Evolutionary conservation across 2,888 invertebrate genomes (phyloP), one percentile per base, ranked within the genome.

Genomic region (Drosophila monieri): DNA sequence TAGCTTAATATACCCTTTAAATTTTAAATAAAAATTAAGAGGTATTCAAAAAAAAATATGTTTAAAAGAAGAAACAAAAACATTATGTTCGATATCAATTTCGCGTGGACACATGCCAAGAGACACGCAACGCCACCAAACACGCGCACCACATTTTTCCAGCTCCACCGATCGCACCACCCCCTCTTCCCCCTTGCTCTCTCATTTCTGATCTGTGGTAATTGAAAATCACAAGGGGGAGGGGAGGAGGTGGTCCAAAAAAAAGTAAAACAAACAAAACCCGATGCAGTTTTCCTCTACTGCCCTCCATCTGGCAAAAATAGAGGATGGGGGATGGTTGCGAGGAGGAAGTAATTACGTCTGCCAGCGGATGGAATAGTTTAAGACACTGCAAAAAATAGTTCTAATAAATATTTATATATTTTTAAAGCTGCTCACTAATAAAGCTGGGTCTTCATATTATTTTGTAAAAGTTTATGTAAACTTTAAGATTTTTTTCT

Each of bases 91-190:
- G 83, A 84, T 84, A 84, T 84, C 88, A 84, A 84, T 84, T 84
- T 87, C 84, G 88, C 77, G 88, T 84, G 88, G 84, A 84, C 84
- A 87, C 85, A 87, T 87, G 83, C 83, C 87, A 83, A 85, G 62
- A 74, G 85, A 84, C 84, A 84, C 88, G 83, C 88, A 87, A 84
- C 84, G 88, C 84, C 87, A 83, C 83, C 83, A 84, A 85, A 87
- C 83, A 87, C 79, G 85, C 83, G 81, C 75, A 80, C 75, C 72
- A 83, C 83, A 79, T 87, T 77, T 78, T 61, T 67, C 30, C 18
- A n/a, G 25, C 25, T 15, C 39, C 39, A 15, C 57, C 39, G 9
- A 8, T 4, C 21, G 44, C n/a, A 6, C n/a, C 49, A 23, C 15
- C 51, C 35, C 49, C 27, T 27, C 3, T 27, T 9, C 27, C 27